phyloP scores from a whole-genome alignment of 1,140 invertebrate species.

The Whitmania pigra region DNA sequence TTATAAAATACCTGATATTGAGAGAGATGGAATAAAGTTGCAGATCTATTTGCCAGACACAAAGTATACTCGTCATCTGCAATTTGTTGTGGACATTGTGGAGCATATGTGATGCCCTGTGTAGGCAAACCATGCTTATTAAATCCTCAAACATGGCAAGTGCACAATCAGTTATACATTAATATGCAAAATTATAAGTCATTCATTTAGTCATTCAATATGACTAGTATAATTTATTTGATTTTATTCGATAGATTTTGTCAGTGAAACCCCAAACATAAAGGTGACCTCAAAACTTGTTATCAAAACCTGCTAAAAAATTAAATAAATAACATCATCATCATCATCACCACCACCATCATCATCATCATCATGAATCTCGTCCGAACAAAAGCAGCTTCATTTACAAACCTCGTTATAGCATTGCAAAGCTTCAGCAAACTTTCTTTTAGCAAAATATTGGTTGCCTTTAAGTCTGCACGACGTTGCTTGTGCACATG shows the following conservation, averaged over 20 bases:
- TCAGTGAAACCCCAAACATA: no score
- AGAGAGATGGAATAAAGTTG: slow-evolving; percentile 23
- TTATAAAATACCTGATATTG: slow-evolving; percentile 15
- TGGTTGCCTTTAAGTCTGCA: slow-evolving; percentile 4
- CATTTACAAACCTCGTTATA: neutral
- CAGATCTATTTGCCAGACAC: slow-evolving; percentile 16
- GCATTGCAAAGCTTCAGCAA: neutral
- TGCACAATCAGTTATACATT: neutral
- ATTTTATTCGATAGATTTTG: neutral
- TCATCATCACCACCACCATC: no score
- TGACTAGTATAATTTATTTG: no score
- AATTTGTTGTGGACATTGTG: neutral
- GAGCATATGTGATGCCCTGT: neutral
- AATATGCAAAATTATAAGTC: neutral
- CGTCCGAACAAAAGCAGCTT: neutral
- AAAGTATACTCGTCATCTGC: slow-evolving; percentile 16
- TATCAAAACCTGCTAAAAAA: neutral
- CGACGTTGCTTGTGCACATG: no score
- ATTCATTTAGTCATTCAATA: neutral
- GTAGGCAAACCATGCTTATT: neutral
- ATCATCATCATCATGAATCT: no score
- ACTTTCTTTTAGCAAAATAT: slow-evolving; percentile 7
- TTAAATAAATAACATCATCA: neutral
- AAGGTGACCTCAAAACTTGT: no score
- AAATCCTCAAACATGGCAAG: neutral